Percentiles rank a stretch among this genome's conserved stretches.
Conservation (phyloP, 2,797 vertebrate genomes). For the Pampus argenteus region DNA sequence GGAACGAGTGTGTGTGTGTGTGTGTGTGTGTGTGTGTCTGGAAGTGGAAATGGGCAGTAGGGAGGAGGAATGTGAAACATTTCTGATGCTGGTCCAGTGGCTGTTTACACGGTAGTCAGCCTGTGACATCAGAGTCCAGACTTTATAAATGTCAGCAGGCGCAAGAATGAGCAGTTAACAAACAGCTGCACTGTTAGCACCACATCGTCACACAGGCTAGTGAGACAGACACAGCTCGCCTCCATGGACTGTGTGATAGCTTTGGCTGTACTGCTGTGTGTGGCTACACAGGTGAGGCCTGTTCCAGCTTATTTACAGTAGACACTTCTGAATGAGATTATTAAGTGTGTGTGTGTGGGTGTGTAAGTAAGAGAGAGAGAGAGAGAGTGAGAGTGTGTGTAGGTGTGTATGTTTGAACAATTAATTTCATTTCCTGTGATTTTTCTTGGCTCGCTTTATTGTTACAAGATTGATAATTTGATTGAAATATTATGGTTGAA, state of each 20-base stretch:
- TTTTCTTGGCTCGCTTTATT: background rate
- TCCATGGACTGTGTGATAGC: conserved; percentile 69
- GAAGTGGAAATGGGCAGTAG: conserved; percentile 80
- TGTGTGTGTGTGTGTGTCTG: conserved; percentile 62
- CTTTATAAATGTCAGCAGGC: conserved; percentile 85
- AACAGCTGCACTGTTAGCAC: conserved; percentile 68
- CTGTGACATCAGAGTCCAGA: conserved; percentile 85
- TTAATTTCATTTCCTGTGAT: background rate
- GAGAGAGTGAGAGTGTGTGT: no score
- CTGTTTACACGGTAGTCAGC: conserved; percentile 85
- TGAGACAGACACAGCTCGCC: conserved; percentile 46
- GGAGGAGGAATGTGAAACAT: conserved; percentile 88
- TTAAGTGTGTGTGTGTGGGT: no score
- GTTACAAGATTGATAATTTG: background rate
- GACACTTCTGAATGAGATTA: background rate
- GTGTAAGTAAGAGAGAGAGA: no score
- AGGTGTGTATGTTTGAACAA: no score
- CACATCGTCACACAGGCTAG: conserved; percentile 45
- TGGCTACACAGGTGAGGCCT: conserved; percentile 77
- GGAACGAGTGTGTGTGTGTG: conserved; percentile 50
- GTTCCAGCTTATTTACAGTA: conserved; percentile 1
- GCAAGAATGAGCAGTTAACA: conserved; percentile 74
- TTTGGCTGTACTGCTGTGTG: conserved; percentile 69
- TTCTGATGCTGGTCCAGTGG: conserved; percentile 79
- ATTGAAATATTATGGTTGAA: background rate